phyloP scores from a whole-genome alignment of 2,888 invertebrate species.

The Ochropacha duplaris region DNA sequence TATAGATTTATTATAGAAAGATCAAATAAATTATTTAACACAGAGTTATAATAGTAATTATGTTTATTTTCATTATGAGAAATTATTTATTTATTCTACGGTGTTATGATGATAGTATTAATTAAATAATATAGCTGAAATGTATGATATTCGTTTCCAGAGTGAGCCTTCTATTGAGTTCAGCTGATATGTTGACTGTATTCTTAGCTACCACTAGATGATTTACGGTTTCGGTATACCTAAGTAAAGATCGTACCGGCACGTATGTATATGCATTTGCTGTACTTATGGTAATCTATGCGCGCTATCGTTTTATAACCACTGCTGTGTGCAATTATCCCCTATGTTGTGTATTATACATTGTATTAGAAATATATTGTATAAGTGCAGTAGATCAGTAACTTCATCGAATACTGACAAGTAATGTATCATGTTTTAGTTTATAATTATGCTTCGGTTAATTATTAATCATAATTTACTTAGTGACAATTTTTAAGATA shows the following conservation, averaged over 20 bases:
- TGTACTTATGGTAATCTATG: slow-evolving; percentile 64
- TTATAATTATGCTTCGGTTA: slow-evolving; percentile 77
- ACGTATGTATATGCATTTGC: slow-evolving; percentile 41
- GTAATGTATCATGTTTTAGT: slow-evolving; percentile 78
- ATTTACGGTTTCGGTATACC: slow-evolving; percentile 26
- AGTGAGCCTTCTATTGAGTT: slow-evolving; percentile 23
- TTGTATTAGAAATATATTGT: slow-evolving; percentile 70
- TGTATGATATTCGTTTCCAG: slow-evolving; percentile 55
- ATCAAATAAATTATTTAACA: slow-evolving; percentile 72
- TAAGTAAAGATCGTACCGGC: slow-evolving; percentile 31
- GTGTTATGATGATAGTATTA: slow-evolving; percentile 62
- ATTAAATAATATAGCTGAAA: slow-evolving; percentile 53
- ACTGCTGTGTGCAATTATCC: slow-evolving; percentile 74
- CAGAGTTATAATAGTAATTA: slow-evolving; percentile 48
- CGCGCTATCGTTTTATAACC: slow-evolving; percentile 62
- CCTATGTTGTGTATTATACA: slow-evolving; percentile 75
- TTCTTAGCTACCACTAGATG: slow-evolving; percentile 19
- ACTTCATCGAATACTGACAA: slow-evolving; percentile 67
- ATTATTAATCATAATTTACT: slow-evolving; percentile 79
- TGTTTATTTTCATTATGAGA: slow-evolving; percentile 66
- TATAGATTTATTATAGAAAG: slow-evolving; percentile 58
- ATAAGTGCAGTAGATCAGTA: slow-evolving; percentile 59
- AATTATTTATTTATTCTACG: slow-evolving; percentile 70
- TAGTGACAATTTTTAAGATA: slow-evolving; percentile 73
- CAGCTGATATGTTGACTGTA: neutral